phyloP scores from a whole-genome alignment of 64 coral and sea anemone genomes.

The Pocillopora damicornis region DNA sequence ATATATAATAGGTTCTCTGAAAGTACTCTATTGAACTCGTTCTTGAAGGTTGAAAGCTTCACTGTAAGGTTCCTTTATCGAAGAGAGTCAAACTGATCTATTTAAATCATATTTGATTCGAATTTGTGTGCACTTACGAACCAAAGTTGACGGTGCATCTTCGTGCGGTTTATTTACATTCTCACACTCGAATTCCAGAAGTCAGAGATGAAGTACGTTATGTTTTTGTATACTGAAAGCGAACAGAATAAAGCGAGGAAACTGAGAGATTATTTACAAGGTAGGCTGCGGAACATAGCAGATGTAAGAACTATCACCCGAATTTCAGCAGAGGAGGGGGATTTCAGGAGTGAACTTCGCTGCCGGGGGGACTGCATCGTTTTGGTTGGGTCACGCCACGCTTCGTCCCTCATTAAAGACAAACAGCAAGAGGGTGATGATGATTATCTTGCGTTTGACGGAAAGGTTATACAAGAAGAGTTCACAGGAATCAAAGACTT shows the following conservation, averaged over 20 bases:
- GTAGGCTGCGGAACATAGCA: background rate
- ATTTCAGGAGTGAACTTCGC: conserved; percentile 8
- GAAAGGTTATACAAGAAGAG: conserved; percentile 12
- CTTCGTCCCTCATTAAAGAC: too few relatives aligned
- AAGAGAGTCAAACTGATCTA: too few relatives aligned
- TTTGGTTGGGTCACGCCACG: conserved; percentile 29
- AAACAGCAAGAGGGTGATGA: conserved; percentile 26
- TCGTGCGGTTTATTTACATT: too few relatives aligned
- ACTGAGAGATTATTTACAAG: conserved; percentile 41
- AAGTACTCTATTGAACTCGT: too few relatives aligned
- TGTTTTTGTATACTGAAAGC: conserved; percentile 24
- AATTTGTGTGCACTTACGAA: too few relatives aligned
- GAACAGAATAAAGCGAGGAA: conserved; percentile 30
- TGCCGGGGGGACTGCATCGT: conserved; percentile 1
- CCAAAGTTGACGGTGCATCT: too few relatives aligned
- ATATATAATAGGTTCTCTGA: too few relatives aligned
- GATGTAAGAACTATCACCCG: conserved; percentile 17
- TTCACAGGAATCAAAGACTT: background rate
- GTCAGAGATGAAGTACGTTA: conserved; percentile 34
- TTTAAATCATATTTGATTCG: too few relatives aligned
- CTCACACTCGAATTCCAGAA: too few relatives aligned
- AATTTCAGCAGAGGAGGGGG: conserved; percentile 4
- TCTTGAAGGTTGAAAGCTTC: too few relatives aligned
- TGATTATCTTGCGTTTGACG: conserved; percentile 27
- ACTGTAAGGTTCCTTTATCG: too few relatives aligned